phyloP scores from a whole-genome alignment of 2,888 invertebrate species.

The Torymus texanus region DNA sequence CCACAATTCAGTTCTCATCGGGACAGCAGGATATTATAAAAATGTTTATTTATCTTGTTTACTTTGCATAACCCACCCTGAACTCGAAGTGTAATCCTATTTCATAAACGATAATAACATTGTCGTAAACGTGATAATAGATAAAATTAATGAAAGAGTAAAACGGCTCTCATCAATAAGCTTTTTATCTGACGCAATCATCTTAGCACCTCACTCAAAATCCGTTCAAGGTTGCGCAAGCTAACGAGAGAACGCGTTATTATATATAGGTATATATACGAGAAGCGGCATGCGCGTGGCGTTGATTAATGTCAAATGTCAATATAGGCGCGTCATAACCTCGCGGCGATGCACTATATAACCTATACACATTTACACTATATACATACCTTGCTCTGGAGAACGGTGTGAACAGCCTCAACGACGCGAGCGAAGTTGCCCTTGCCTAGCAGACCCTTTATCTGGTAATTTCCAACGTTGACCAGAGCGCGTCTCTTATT shows the following conservation, averaged over 20 bases:
- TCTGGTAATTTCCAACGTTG: slow-evolving; percentile 83
- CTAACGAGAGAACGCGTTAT: no score
- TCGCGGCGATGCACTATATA: no score
- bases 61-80: no score
- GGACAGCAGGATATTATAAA: no score
- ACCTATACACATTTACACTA: no score
- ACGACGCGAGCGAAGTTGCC: slow-evolving; percentile 87
- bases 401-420: slow-evolving; percentile 82
- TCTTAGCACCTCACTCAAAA: slow-evolving; percentile 8
- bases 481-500: slow-evolving; percentile 73
- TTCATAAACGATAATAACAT: no score
- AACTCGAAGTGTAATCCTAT: neutral
- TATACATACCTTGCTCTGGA: slow-evolving; percentile 80
- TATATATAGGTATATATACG: no score
- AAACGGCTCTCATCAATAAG: slow-evolving; percentile 8
- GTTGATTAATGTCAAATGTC: no score
- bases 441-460: slow-evolving; percentile 83
- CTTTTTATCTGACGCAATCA: slow-evolving; percentile 19
- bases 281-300: no score
- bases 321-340: no score
- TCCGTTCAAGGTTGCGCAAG: slow-evolving; percentile 4
- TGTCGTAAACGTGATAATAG: neutral
- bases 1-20: no score
- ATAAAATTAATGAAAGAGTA: neutral
- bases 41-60: no score